These are phyloP conservation scores for Hemiscyllium ocellatum DNA, from an alignment of 2,113 vertebrate species.

Conservation along the genomic window DNA sequence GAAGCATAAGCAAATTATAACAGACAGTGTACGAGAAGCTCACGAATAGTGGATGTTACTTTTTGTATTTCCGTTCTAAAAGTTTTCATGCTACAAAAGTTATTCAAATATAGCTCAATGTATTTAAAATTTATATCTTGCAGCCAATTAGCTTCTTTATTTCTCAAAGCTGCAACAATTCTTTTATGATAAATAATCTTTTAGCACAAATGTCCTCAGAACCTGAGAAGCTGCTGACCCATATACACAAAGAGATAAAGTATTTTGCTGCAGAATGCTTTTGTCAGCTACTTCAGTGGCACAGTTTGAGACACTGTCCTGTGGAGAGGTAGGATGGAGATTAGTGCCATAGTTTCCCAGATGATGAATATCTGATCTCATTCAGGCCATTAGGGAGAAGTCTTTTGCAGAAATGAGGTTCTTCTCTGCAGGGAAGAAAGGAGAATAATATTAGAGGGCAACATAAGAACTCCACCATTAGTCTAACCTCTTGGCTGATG, in stretches of 20 bases:
- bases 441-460: not conserved
- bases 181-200: not conserved
- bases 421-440: not conserved
- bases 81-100: not conserved
- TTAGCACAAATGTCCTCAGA: not conserved
- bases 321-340: not conserved
- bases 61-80: not conserved
- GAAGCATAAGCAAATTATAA: not conserved
- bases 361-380: not conserved
- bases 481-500: not conserved
- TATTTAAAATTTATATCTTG: not conserved
- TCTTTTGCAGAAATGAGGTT: not conserved
- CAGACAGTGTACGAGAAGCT: not conserved
- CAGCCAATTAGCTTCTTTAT: not conserved
- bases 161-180: not conserved
- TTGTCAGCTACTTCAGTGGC: not conserved
- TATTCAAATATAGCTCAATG: not conserved
- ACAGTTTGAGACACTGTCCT: not conserved
- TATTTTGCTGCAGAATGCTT: not conserved
- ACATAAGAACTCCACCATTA: not conserved
- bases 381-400: not conserved
- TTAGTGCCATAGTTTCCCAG: not conserved
- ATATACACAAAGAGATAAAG: not conserved
- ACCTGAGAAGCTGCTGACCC: not conserved
- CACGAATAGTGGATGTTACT: not conserved